These are phyloP conservation scores for Temnothorax curvispinosus DNA, from an alignment of 1,140 invertebrate species.

Conservation along the genomic window DNA sequence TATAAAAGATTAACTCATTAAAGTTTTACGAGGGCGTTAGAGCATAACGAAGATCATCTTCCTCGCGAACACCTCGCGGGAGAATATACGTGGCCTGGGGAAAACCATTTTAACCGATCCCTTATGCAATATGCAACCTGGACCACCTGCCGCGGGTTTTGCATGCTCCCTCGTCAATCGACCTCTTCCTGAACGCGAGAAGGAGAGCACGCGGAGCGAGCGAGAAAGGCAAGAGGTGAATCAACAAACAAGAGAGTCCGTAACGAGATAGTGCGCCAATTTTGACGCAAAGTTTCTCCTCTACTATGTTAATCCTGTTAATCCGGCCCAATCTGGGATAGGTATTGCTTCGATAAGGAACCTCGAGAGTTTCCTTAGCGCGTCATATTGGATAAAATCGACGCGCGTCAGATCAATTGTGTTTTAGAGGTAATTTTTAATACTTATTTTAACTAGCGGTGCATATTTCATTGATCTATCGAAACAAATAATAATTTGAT, in stretches of 20 bases:
- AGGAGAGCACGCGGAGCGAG: conserved; percentile 7
- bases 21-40: conserved; percentile 60
- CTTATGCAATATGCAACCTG: conserved; percentile 65
- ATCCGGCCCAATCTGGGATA: conserved; percentile 51
- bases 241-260: conserved; percentile 72
- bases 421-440: neutral
- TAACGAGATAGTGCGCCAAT: conserved; percentile 70
- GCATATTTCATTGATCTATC: neutral
- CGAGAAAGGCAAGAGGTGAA: conserved; percentile 33
- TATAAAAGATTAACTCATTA: conserved; percentile 66
- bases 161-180: conserved; percentile 49
- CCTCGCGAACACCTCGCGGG: conserved; percentile 52
- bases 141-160: conserved; percentile 36
- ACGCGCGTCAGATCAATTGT: conserved; percentile 23
- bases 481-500: neutral
- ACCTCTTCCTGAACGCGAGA: conserved; percentile 46
- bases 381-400: conserved; percentile 40
- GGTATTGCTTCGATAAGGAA: conserved; percentile 59
- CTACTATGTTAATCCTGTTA: conserved; percentile 63
- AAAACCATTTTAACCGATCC: conserved; percentile 27
- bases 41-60: conserved; percentile 53
- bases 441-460: neutral
- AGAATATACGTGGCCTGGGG: conserved; percentile 2
- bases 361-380: conserved; percentile 36
- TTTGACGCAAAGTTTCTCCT: conserved; percentile 68